Base-by-base conservation (phyloP, 1,140 invertebrate genomes). In the Mactra quadrangularis region DNA sequence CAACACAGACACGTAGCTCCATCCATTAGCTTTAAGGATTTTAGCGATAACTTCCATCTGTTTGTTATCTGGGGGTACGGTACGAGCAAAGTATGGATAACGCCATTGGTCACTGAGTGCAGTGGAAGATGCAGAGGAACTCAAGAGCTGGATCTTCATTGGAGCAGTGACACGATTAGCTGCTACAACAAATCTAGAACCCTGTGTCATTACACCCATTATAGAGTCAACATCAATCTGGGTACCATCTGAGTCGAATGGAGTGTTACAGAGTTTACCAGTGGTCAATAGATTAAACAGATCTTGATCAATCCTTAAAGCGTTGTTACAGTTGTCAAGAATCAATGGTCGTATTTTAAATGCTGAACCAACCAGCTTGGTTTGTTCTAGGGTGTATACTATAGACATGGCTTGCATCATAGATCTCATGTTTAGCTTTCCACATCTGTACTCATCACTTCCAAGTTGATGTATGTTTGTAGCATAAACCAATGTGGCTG, bases 1-100 rank as follows among this genome's bases (percentile, higher is more conserved):
- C 7, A 95, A 93, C 0, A 95, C 95, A 47, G 95, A 96, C 15
- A 97, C 95, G 89, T 97, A 97, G 9, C 95, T 96, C 96, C 96
- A 97, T 88, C 96, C 96, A 90, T 95, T 95, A 82, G 94, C 91
- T 85, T 93, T 92, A 13, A 97, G 94, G 64, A 97, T 93, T 13
- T 95, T 95, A 33, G 96, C 94, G 84, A 97, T 95, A 27, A 96
- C 95, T 86, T 95, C 94, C 7, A 96, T 96, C 93, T 97, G 96
- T 92, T 95, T 95, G 85, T 95, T 95, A 93, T 97, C 96, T 0
- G 96, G 96, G 17, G 96, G 96, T 29, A 97, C 96, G 1, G 96
- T 96, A 13, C 96, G 94, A 64, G 96, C 93, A 93, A 97, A 97
- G 87, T 96, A 96, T 55, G 95, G 95, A 93, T 95, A 97, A 86